Percentiles rank a stretch among this genome's conserved stretches.
Conservation (phyloP, 2,888 invertebrate genomes). For the Acleris cristana region DNA sequence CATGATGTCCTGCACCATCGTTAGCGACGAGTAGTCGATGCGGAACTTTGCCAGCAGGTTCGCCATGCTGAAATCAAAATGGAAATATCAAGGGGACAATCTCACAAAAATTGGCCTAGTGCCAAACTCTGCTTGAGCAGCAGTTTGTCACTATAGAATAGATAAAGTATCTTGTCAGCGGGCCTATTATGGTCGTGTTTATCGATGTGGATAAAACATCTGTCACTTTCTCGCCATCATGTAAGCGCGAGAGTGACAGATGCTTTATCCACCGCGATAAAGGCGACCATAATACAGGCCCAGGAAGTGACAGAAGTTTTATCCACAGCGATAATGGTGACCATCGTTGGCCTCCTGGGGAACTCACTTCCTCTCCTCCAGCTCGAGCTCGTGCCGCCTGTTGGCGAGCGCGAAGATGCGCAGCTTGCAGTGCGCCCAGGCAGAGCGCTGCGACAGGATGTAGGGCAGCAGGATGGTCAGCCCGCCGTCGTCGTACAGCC, state of each 20-base stretch:
- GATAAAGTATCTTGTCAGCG: too few species aligned
- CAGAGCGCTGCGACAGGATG: slow-evolving; percentile 90
- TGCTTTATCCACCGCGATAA: too few species aligned
- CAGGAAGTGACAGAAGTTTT: too few species aligned
- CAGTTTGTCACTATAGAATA: too few species aligned
- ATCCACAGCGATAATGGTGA: too few species aligned
- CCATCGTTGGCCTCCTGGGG: not conserved
- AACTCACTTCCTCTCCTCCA: slow-evolving; percentile 92
- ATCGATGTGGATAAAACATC: too few species aligned
- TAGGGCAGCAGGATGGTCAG: slow-evolving; percentile 93
- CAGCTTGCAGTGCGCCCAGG: slow-evolving; percentile 91
- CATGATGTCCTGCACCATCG: slow-evolving; percentile 95
- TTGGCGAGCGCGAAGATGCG: slow-evolving; percentile 93
- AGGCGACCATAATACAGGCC: too few species aligned
- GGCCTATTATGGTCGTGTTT: too few species aligned
- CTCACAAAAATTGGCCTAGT: too few species aligned
- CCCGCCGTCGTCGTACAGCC: slow-evolving; percentile 97
- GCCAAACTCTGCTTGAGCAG: too few species aligned
- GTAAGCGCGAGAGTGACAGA: too few species aligned
- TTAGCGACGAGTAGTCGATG: slow-evolving; percentile 95
- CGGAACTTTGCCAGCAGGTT: slow-evolving; percentile 96
- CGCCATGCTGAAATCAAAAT: slow-evolving; percentile 89
- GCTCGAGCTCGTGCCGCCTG: slow-evolving; percentile 89
- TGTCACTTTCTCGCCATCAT: too few species aligned
- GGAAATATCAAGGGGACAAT: slow-evolving; percentile 6